phyloP scores from a whole-genome alignment of 2,797 vertebrate genomes.

The Cuculus canorus region DNA sequence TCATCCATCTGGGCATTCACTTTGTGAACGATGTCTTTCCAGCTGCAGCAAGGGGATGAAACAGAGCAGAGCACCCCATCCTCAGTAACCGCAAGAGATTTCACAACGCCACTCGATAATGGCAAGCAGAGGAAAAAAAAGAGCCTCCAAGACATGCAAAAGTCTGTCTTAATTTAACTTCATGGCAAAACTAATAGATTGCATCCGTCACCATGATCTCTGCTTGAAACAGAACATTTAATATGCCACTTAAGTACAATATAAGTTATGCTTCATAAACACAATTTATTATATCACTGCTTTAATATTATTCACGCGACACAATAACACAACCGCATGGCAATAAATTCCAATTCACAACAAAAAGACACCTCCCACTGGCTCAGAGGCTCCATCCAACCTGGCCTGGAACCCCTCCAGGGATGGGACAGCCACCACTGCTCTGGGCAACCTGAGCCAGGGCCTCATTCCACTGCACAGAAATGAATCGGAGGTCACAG shows the following conservation, averaged over 20 bases:
- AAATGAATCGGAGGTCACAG: not conserved
- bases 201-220: not conserved
- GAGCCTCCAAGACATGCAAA: not conserved
- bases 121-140: not conserved
- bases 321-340: not conserved
- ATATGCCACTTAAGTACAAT: not conserved
- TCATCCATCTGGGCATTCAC: slow-evolving; percentile 13
- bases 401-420: too few relatives aligned
- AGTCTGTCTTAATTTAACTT: not conserved
- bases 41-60: not conserved
- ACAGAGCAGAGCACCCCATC: not conserved
- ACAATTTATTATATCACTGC: not conserved
- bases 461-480: not conserved
- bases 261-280: not conserved
- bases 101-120: not conserved
- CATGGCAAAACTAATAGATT: not conserved
- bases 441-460: too few relatives aligned
- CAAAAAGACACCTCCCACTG: not conserved
- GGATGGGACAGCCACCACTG: too few relatives aligned
- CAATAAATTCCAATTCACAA: not conserved
- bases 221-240: not conserved
- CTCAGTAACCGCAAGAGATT: not conserved
- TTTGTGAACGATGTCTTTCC: slow-evolving; percentile 54
- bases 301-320: not conserved
- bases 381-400: too few relatives aligned